These are phyloP conservation scores for Empis livida DNA, from an alignment of 2,888 invertebrate genomes.

Conservation along the genomic window DNA sequence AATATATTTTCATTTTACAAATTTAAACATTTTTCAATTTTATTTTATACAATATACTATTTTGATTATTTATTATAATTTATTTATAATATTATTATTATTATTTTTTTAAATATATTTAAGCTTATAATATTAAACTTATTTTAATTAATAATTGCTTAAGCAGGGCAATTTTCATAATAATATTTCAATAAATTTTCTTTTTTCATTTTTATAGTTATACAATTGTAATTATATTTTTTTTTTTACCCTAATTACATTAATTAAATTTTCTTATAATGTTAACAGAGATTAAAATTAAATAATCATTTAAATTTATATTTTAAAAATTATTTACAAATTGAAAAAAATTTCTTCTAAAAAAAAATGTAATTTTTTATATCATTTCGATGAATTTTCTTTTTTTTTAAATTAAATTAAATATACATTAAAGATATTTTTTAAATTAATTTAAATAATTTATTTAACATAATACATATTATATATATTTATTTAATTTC, in stretches of 20 bases:
- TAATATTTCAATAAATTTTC: background rate
- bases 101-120: background rate
- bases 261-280: no score
- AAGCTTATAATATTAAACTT: conserved; percentile 7
- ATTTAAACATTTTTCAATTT: no score
- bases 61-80: background rate
- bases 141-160: conserved; percentile 16
- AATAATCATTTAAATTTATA: no score
- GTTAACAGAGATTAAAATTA: no score
- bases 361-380: background rate
- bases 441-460: background rate
- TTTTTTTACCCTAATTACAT: no score
- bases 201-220: no score
- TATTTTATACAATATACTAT: background rate
- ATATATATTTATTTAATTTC: background rate
- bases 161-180: conserved; percentile 14
- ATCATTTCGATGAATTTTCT: background rate
- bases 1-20: no score
- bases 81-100: background rate
- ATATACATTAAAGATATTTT: background rate
- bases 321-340: no score
- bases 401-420: background rate
- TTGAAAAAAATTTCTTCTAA: no score
- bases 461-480: background rate
- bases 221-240: no score